Evolutionary conservation across 2,888 invertebrate species (phyloP).

Genomic region (Lycaena phlaeas): DNA sequence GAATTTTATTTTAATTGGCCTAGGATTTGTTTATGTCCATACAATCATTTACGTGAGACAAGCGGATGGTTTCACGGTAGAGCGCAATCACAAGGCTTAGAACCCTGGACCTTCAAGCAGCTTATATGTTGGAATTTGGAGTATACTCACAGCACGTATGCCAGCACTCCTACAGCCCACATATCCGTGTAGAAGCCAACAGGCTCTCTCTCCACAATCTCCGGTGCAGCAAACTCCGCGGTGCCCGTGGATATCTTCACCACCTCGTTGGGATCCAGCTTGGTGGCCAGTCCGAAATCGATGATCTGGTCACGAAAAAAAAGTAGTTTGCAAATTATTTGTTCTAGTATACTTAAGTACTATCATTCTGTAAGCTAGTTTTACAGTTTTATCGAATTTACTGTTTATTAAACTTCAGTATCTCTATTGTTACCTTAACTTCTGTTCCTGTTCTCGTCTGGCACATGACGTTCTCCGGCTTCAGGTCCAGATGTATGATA

Average conservation of each 20-base stretch:
- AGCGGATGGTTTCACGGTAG: no score
- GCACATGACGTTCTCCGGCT: conserved; percentile 99
- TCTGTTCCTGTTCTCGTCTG: conserved; percentile 95
- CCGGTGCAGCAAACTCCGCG: conserved; percentile 99
- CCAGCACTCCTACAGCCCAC: conserved; percentile 99
- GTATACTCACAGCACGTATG: conserved; percentile 93
- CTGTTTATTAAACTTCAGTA: no score
- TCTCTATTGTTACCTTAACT: conserved; percentile 91
- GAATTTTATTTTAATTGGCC: no score
- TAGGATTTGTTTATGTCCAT: no score
- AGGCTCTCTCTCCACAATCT: conserved; percentile 98
- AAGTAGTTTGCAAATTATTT: no score
- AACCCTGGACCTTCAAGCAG: no score
- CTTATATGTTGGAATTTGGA: background rate
- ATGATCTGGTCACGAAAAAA: no score
- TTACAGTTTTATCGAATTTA: no score
- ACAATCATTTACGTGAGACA: no score
- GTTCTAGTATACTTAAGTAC: no score
- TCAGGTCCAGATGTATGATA: conserved; percentile 96
- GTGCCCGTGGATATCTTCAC: conserved; percentile 99
- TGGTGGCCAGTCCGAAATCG: conserved; percentile 99
- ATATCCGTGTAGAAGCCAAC: conserved; percentile 99
- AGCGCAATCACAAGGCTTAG: no score
- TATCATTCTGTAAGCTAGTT: no score
- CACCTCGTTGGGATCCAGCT: conserved; percentile 97